Percentiles rank a stretch among this genome's conserved stretches.
These are phyloP conservation scores for Aptenodytes forsteri DNA, from an alignment of 2,113 vertebrate genomes.

Conservation along the genomic window DNA sequence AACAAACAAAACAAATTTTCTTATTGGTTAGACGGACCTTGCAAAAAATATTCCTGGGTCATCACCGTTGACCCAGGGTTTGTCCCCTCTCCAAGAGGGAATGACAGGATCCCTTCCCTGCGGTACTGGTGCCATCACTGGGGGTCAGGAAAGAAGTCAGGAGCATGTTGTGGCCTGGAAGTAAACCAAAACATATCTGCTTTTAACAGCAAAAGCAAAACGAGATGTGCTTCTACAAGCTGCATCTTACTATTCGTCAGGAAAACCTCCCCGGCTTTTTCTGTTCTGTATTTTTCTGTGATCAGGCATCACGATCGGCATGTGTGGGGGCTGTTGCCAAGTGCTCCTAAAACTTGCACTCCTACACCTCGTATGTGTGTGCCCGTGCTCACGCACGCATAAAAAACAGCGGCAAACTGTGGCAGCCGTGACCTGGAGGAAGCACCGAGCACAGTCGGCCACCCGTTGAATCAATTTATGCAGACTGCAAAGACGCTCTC, in stretches of 20 bases:
- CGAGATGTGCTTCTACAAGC: background rate
- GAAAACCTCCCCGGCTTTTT: background rate
- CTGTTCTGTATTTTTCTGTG: background rate
- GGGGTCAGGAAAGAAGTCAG: background rate
- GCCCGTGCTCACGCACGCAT: accelerated
- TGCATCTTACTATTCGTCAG: background rate
- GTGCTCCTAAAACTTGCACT: background rate
- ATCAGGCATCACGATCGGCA: background rate
- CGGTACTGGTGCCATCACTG: background rate
- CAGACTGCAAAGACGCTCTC: background rate
- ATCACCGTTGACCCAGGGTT: background rate
- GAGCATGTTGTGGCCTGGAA: background rate
- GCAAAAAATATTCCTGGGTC: background rate
- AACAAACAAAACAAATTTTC: background rate
- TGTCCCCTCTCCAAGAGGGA: background rate
- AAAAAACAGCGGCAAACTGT: background rate
- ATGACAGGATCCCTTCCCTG: background rate
- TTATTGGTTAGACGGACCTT: background rate
- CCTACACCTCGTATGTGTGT: background rate
- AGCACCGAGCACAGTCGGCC: background rate
- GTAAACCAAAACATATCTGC: background rate
- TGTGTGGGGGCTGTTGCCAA: background rate
- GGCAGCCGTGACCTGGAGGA: background rate
- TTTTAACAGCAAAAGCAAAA: background rate
- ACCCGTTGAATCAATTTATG: background rate